Conservation (phyloP, 1,140 invertebrate species). For the Drosophila fuyamai region DNA sequence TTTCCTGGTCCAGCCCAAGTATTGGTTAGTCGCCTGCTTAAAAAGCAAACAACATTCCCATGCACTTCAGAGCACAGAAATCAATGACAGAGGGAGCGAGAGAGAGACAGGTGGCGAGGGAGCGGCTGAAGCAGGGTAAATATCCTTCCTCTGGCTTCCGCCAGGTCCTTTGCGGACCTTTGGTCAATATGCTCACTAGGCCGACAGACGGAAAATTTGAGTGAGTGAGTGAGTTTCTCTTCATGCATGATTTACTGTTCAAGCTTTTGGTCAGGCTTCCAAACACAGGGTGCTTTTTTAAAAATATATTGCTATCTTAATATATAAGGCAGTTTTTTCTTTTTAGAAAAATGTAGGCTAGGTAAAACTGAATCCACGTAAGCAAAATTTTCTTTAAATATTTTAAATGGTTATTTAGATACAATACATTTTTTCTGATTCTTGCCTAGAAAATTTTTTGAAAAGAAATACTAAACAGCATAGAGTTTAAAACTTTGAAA, state of each 20-base stretch:
- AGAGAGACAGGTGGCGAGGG: neutral
- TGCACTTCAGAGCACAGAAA: constrained; percentile 36
- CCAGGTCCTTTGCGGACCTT: constrained; percentile 16
- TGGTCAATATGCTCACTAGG: constrained; percentile 28
- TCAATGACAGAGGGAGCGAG: constrained; percentile 23
- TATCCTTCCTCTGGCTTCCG: constrained; percentile 35
- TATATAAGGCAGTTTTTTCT: no score
- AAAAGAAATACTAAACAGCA: no score
- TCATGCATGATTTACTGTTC: constrained; percentile 47
- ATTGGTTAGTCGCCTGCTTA: constrained; percentile 58
- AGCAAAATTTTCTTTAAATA: no score
- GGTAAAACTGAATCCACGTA: no score
- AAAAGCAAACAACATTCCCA: constrained; percentile 75
- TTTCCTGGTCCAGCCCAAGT: constrained; percentile 38
- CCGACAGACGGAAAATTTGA: constrained; percentile 13
- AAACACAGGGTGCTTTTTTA: constrained; percentile 17
- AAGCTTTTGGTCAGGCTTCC: constrained; percentile 4
- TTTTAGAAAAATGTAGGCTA: no score
- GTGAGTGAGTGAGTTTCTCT: constrained; percentile 16
- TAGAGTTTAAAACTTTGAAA: no score
- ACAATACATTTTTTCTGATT: no score
- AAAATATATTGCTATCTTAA: neutral
- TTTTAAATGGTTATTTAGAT: no score
- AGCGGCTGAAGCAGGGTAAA: constrained; percentile 15
- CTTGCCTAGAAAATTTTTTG: no score